Percentiles rank a stretch among this genome's conserved stretches.
phyloP scores from a whole-genome alignment of 2,888 invertebrate genomes.

The Dicyrtomina minuta region DNA sequence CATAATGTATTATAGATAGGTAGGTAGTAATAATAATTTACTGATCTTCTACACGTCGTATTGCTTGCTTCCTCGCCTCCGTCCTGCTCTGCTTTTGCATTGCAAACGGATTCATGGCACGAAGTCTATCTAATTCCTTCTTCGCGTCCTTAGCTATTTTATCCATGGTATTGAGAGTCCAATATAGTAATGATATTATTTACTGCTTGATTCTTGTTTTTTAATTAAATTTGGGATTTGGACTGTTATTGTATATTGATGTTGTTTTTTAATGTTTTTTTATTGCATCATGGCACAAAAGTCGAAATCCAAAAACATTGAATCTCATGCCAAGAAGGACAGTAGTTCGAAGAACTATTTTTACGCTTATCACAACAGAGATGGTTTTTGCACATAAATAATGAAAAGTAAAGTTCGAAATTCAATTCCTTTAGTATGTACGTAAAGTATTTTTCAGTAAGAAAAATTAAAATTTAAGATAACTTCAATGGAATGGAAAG shows the following conservation, averaged over 20 bases:
- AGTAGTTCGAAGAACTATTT: no score
- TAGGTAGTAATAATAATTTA: conserved; percentile 1
- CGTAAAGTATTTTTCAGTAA: no score
- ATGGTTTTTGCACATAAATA: no score
- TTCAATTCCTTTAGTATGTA: no score
- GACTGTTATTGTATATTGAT: not conserved
- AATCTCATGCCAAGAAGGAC: no score
- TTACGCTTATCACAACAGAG: no score
- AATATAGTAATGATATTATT: not conserved
- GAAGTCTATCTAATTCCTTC: conserved; percentile 23
- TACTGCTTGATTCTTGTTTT: not conserved
- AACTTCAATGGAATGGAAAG: no score
- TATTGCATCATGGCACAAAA: no score
- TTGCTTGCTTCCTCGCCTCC: conserved; percentile 5
- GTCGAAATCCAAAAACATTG: no score
- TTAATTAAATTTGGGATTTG: no score
- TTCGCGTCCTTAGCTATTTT: not conserved
- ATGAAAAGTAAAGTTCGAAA: no score
- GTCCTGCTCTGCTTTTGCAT: conserved; percentile 4
- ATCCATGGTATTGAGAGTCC: not conserved
- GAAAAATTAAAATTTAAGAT: no score
- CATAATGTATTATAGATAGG: not conserved
- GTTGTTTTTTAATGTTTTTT: not conserved
- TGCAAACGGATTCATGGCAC: conserved; percentile 20
- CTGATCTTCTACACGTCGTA: conserved; percentile 21